Conservation (phyloP, 2,797 vertebrate species). For the Tapera naevia region DNA sequence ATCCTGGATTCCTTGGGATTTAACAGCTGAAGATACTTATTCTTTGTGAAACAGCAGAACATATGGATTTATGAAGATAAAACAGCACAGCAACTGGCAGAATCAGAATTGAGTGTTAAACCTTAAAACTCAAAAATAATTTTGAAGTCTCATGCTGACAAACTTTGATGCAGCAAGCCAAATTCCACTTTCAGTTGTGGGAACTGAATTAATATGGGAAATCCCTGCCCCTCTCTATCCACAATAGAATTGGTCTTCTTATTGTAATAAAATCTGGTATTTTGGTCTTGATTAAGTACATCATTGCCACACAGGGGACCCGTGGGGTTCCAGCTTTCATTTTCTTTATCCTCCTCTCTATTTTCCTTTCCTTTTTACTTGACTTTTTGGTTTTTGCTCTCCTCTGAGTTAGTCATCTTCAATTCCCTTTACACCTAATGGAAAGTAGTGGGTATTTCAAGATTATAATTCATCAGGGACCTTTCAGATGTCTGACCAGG, state of each 20-base stretch:
- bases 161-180: conserved; percentile 30
- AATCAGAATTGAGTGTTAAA: conserved; percentile 11
- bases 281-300: conserved; percentile 47
- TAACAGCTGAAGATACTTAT: conserved; percentile 36
- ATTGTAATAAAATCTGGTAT: not conserved
- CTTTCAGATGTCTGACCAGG: not conserved
- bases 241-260: not conserved
- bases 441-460: conserved; percentile 2
- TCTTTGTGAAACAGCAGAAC: not conserved
- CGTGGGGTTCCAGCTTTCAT: not conserved
- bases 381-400: not conserved
- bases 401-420: not conserved
- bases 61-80: conserved; percentile 49
- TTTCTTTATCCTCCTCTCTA: not conserved
- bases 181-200: conserved; percentile 46
- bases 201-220: conserved; percentile 25
- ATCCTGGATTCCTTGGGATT: not conserved
- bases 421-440: not conserved
- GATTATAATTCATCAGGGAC: not conserved
- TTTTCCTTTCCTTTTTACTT: not conserved
- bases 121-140: conserved; percentile 15
- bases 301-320: not conserved
- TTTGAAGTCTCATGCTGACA: conserved; percentile 41
- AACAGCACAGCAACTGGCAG: conserved; percentile 10
- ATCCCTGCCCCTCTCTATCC: not conserved